These are phyloP conservation scores for Acanthosepion lycidas DNA, from an alignment of 2,888 invertebrate species.

Conservation along the genomic window DNA sequence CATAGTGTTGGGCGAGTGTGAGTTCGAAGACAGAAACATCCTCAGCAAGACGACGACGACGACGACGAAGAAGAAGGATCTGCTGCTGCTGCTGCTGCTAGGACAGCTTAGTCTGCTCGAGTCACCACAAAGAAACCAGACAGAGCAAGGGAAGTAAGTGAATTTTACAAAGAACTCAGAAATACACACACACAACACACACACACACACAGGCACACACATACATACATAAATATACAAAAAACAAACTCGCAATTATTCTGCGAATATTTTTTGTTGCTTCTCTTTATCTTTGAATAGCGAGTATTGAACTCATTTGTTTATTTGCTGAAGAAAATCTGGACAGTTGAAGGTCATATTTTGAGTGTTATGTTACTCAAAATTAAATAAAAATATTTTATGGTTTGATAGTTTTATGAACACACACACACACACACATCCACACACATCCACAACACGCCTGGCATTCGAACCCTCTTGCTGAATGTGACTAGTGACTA, in stretches of 20 bases:
- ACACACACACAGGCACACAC: constrained; percentile 36
- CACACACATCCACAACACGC: background rate
- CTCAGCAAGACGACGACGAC: background rate
- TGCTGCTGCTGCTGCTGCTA: constrained; percentile 49
- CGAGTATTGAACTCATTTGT: no score
- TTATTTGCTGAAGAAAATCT: no score
- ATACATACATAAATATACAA: background rate
- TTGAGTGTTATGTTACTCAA: no score
- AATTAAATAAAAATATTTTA: no score
- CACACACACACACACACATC: background rate
- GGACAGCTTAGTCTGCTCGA: constrained; percentile 44
- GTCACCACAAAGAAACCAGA: background rate
- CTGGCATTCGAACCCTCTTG: no score
- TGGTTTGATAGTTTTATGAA: background rate
- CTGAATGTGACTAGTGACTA: background rate
- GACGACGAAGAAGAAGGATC: background rate
- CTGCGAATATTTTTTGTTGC: no score
- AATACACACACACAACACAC: constrained; percentile 35
- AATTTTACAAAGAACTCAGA: background rate
- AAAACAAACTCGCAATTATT: no score
- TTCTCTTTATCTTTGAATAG: no score
- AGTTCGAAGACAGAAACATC: background rate
- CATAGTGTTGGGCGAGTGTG: background rate
- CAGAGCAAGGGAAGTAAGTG: constrained; percentile 46
- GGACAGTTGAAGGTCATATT: no score